phyloP scores from a whole-genome alignment of 2,888 invertebrate genomes.

The Tenthredo notha region DNA sequence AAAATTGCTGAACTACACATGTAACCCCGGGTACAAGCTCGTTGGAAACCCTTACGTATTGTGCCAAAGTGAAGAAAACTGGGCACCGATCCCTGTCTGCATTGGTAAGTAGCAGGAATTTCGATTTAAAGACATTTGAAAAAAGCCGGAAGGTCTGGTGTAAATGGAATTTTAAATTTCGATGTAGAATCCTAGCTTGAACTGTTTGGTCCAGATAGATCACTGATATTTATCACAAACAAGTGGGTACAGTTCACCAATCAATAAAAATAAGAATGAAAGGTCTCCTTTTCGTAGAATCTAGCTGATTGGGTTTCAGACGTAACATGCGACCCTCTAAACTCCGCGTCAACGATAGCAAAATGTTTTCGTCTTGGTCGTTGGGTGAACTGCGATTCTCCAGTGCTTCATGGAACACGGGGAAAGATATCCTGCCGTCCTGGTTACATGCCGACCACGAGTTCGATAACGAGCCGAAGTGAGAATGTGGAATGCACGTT shows the following conservation, averaged over 20 bases:
- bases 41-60: neutral
- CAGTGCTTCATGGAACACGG: neutral
- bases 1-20: neutral
- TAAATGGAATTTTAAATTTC: no score
- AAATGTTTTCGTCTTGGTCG: neutral
- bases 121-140: no score
- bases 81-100: neutral
- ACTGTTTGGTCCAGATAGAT: no score
- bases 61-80: neutral
- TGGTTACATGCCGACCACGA: neutral
- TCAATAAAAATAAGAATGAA: no score
- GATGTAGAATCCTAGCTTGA: no score
- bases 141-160: no score
- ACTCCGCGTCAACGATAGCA: neutral
- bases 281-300: neutral
- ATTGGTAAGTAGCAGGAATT: neutral
- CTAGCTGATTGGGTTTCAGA: neutral
- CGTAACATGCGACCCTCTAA: neutral
- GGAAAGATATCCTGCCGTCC: neutral
- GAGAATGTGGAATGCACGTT: neutral
- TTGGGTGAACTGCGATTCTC: conserved; percentile 7
- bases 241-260: no score
- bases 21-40: conserved; percentile 3
- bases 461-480: neutral
- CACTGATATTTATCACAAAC: no score